These are phyloP conservation scores for Solenopsis fugax DNA, from an alignment of 1,140 invertebrate genomes.

Conservation along the genomic window DNA sequence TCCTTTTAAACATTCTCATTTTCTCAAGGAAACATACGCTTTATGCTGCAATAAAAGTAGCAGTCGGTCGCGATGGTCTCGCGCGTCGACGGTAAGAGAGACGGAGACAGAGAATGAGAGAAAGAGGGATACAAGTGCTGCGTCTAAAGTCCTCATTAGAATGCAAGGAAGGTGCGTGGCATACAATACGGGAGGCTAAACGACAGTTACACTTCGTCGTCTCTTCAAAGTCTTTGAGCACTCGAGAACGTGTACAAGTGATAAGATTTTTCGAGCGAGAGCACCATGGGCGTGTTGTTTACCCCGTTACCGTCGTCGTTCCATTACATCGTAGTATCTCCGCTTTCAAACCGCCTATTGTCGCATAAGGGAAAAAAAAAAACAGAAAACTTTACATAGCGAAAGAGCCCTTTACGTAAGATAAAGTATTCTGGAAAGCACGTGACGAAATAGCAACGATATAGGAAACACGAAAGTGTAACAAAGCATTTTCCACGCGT, in stretches of 20 bases:
- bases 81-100: background rate
- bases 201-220: conserved; percentile 48
- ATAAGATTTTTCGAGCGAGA: conserved; percentile 54
- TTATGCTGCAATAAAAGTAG: conserved; percentile 47
- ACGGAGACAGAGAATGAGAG: background rate
- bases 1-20: conserved; percentile 57
- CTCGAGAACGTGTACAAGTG: conserved; percentile 36
- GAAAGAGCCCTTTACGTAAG: conserved; percentile 36
- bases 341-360: conserved; percentile 43
- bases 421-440: conserved; percentile 17
- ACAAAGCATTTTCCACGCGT: background rate
- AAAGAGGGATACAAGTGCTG: background rate
- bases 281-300: conserved; percentile 6
- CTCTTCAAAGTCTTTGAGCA: conserved; percentile 53
- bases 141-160: conserved; percentile 54
- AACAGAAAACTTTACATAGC: conserved; percentile 3
- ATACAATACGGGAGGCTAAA: conserved; percentile 49
- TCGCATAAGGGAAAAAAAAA: conserved; percentile 31
- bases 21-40: conserved; percentile 45
- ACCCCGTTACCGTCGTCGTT: conserved; percentile 16
- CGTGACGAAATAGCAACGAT: conserved; percentile 13
- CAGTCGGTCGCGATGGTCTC: conserved; percentile 4
- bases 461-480: background rate
- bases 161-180: conserved; percentile 47
- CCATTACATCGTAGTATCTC: conserved; percentile 36